Conservation (phyloP, 2,888 invertebrate species). For the Poecilus cupreus region DNA sequence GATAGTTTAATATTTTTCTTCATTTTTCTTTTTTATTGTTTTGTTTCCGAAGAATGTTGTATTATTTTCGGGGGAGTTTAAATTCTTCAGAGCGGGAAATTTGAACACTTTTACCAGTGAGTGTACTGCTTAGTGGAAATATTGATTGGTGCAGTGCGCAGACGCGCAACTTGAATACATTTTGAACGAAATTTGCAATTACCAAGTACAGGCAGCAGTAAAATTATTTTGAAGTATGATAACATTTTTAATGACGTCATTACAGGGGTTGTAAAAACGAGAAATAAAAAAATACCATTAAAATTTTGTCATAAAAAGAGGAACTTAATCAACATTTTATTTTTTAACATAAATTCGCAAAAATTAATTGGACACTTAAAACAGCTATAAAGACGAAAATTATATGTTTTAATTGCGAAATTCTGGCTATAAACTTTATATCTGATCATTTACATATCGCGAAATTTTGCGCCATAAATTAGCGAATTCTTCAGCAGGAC, state of each 20-base stretch:
- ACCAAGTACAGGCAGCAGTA: constrained; percentile 72
- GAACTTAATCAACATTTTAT: constrained; percentile 59
- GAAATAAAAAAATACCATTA: constrained; percentile 59
- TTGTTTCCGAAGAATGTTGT: background rate
- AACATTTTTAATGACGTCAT: constrained; percentile 63
- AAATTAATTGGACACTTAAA: constrained; percentile 60
- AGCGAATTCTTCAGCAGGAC: background rate
- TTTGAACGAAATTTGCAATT: constrained; percentile 72
- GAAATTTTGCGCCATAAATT: constrained; percentile 16
- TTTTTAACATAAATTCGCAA: constrained; percentile 59
- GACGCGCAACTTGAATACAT: constrained; percentile 66
- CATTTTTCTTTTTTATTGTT: background rate
- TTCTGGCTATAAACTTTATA: constrained; percentile 36
- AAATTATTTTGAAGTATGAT: constrained; percentile 69
- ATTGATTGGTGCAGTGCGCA: constrained; percentile 69
- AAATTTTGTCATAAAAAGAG: constrained; percentile 55
- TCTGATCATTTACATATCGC: constrained; percentile 34
- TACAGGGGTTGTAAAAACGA: constrained; percentile 58
- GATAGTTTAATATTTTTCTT: background rate
- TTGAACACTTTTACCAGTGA: constrained; percentile 65
- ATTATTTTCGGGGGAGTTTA: constrained; percentile 43
- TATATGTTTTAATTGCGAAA: constrained; percentile 51
- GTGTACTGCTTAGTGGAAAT: constrained; percentile 66
- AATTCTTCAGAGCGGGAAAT: constrained; percentile 56
- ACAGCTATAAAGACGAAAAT: constrained; percentile 48